Evolutionary conservation across 1,140 invertebrate species (phyloP), one percentile per base, ranked within the genome.

Genomic region (Chymomyza costata): DNA sequence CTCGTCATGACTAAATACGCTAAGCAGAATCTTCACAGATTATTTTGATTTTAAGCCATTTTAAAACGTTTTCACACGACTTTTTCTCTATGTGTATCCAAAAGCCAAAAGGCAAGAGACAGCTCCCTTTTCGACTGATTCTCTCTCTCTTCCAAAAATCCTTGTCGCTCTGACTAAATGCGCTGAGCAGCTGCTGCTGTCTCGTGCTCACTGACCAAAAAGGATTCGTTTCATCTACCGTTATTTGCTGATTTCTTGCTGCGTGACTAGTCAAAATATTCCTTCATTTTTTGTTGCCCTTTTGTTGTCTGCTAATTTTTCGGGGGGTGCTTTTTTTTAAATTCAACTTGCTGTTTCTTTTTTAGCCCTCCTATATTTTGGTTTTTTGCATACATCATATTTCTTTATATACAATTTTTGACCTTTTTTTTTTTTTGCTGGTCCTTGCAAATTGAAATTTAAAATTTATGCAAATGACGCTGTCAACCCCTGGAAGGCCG

Each of bases 291-390:
- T 30, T 25, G 31, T 41, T 44, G 54, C 46, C 52, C 62, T 78
- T n/a, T 78, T 76, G 71, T 76, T 76, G 71, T 70, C 71, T 76
- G 71, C 71, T 76, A 78, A 76, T 71, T 78, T n/a, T n/a, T 66
- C 48, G 56, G n/a, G n/a, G n/a, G n/a, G 25, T 28, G 25, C 25
- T 28, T 65, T 47, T 59, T 34, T 57, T 34, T 5, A n/a, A n/a
- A n/a, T 34, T 5, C 31, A 34, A 11, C n/a, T 57, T 62, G 21
- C 44, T 38, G 28, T 16, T 46, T 57, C 18, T 40, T 32, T 35
- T 48, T 15, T 30, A 1, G 17, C 39, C 49, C 13, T 28, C 31
- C 45, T 30, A 38, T 37, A 50, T 31, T 21, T 18, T 47, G 31
- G 13, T 35, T 39, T 53, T 16, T 18, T 40, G 52, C 37, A 54